A percentile compares a stretch with the other conserved stretches of the same genome.
These are phyloP conservation scores for Osmoderma eremita DNA, from an alignment of 2,888 invertebrate species.

Conservation along the genomic window DNA sequence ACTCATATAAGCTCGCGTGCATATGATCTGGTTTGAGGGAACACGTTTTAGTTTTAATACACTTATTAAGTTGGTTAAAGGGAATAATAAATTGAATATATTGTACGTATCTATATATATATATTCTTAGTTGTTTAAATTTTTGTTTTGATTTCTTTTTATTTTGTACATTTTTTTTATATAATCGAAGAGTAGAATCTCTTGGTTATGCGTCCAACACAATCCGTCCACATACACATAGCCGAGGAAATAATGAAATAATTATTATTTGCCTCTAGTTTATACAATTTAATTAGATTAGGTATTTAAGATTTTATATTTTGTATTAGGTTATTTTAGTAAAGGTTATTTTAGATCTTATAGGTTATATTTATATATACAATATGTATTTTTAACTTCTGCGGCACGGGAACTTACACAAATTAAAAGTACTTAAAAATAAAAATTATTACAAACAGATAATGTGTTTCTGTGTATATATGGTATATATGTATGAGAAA, in stretches of 20 bases:
- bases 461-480: not conserved
- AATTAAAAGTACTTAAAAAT: conserved; percentile 1
- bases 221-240: conserved; percentile 49
- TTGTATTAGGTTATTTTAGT: no score
- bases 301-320: no score
- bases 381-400: not conserved
- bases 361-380: not conserved
- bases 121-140: conserved; percentile 32
- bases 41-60: not conserved
- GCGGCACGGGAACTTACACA: conserved; percentile 23
- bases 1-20: no score
- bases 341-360: not conserved
- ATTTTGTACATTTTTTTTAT: conserved; percentile 44
- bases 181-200: conserved; percentile 44
- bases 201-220: conserved; percentile 48
- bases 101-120: no score
- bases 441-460: not conserved
- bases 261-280: conserved; percentile 10
- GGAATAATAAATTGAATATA: not conserved
- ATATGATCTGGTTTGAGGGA: no score
- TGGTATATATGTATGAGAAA: no score
- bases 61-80: not conserved
- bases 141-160: conserved; percentile 42
- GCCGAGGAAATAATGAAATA: conserved; percentile 10
- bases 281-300: not conserved